These are phyloP conservation scores for Rhinella marina DNA, from an alignment of 2,797 vertebrate species.

Conservation along the genomic window DNA sequence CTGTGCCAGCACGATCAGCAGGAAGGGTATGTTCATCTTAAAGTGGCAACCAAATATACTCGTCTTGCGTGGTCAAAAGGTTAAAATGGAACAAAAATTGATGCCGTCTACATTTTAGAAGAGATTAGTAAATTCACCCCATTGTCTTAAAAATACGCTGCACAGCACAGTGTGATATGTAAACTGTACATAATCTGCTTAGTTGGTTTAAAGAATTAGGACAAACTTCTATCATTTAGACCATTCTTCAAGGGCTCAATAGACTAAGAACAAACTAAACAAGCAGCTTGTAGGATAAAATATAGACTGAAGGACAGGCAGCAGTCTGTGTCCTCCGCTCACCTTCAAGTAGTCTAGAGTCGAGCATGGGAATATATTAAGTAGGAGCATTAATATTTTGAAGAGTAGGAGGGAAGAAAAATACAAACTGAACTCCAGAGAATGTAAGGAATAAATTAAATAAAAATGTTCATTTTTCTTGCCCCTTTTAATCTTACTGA, in stretches of 20 bases:
- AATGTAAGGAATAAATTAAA: conserved; percentile 90
- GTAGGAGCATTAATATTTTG: conserved; percentile 67
- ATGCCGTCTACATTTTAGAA: too few relatives aligned
- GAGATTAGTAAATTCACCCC: too few relatives aligned
- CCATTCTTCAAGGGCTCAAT: conserved; percentile 30
- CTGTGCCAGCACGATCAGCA: too few relatives aligned
- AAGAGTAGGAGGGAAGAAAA: conserved; percentile 72
- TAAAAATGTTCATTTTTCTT: conserved; percentile 82
- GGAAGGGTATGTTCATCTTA: too few relatives aligned
- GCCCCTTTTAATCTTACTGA: conserved; percentile 88
- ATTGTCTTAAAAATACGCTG: background rate
- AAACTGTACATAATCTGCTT: background rate
- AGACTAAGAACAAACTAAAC: conserved; percentile 51
- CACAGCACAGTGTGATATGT: background rate
- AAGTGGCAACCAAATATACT: too few relatives aligned
- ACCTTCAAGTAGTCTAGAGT: conserved; percentile 49
- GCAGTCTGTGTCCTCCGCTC: conserved; percentile 37
- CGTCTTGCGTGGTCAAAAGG: too few relatives aligned
- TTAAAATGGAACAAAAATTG: too few relatives aligned
- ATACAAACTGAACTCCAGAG: conserved; percentile 75
- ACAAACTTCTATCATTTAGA: conserved; percentile 19
- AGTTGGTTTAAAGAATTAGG: background rate
- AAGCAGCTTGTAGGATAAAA: conserved; percentile 40
- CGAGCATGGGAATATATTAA: conserved; percentile 67
- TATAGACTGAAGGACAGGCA: conserved; percentile 32